Evolutionary conservation across 1,140 invertebrate genomes (phyloP), one percentile per base, ranked within the genome.

Genomic region (Drosophila ananassae): DNA sequence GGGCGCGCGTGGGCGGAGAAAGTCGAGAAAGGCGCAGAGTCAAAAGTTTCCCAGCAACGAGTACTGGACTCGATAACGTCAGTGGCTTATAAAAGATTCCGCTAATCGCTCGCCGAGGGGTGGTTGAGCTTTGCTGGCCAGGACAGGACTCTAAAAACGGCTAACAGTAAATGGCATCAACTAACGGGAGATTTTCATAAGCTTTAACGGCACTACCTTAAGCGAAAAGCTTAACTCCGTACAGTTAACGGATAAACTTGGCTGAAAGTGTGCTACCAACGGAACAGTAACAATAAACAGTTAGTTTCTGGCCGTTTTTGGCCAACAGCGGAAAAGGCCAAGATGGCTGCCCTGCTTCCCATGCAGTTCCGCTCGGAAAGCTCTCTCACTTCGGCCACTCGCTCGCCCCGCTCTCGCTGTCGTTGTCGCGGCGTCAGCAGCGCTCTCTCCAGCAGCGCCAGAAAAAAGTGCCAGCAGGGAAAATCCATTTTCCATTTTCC

Each of bases 401-500:
- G 41, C 37, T 21, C 41, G n/a, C 39, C 2, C 39, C 8, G 5
- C 41, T 44, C 13, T 41, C 13, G 12, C 39, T 57, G 17, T 22
- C 44, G 13, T 21, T 39, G 6, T 54, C 24, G 24, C 47, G n/a
- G 8, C 62, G 30, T 62, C 25, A 41, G 10, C 7, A 10, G 37
- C 8, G 25, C 24, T 47, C 24, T 30, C 51, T 32, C 17, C 17
- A 28, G 25, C 25, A 28, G 25, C 17, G 17, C 17, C 17, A 6
- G n/a, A 4, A 3, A 46, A 46, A 21, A 47, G 44, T 21, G 41
- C 13, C 21, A 22, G 44, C 44, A 47, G 44, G 63, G 61, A 80
- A 78, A 83, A 89, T 80, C 67, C 52, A 89, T 82, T 83, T 83
- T 89, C 71, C 59, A 89, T 50, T 79, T 84, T 76, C 51, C 77